A percentile compares a stretch with the other conserved stretches of the same genome.
phyloP scores from a whole-genome alignment of 2,888 invertebrate species.

The Morinoia aosen region DNA sequence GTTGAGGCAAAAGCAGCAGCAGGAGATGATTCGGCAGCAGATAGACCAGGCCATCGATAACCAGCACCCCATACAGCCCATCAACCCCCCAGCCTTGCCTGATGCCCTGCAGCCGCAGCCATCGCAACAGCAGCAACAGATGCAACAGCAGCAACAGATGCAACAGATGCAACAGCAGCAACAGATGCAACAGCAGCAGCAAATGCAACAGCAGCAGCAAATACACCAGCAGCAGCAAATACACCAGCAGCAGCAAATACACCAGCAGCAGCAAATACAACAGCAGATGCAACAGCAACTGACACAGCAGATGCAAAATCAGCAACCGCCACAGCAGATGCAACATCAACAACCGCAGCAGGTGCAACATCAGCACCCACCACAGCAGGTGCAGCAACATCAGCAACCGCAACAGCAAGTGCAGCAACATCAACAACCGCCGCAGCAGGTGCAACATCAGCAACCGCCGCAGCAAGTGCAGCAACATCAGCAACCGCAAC shows the following conservation, averaged over 20 bases:
- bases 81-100: slow-evolving; percentile 66
- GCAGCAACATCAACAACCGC: slow-evolving; percentile 53
- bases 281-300: slow-evolving; percentile 56
- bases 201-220: slow-evolving; percentile 57
- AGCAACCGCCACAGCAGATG: slow-evolving; percentile 56
- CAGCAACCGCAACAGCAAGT: slow-evolving; percentile 56
- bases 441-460: slow-evolving; percentile 55
- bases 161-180: slow-evolving; percentile 73
- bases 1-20: slow-evolving; percentile 53
- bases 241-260: slow-evolving; percentile 46
- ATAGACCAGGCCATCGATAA: slow-evolving; percentile 43
- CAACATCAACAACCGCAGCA: slow-evolving; percentile 68
- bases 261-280: slow-evolving; percentile 53
- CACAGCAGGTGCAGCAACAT: slow-evolving; percentile 55
- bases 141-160: slow-evolving; percentile 70
- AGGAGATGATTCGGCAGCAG: slow-evolving; percentile 32
- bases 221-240: slow-evolving; percentile 59
- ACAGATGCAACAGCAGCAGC: slow-evolving; percentile 39
- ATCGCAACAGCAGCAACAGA: slow-evolving; percentile 59
- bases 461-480: slow-evolving; percentile 55
- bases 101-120: slow-evolving; percentile 67
- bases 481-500: slow-evolving; percentile 52
- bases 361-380: slow-evolving; percentile 49
- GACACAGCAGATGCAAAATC: slow-evolving; percentile 55
- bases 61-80: slow-evolving; percentile 63